phyloP scores from a whole-genome alignment of 2,113 vertebrate genomes.

The Sapajus apella region DNA sequence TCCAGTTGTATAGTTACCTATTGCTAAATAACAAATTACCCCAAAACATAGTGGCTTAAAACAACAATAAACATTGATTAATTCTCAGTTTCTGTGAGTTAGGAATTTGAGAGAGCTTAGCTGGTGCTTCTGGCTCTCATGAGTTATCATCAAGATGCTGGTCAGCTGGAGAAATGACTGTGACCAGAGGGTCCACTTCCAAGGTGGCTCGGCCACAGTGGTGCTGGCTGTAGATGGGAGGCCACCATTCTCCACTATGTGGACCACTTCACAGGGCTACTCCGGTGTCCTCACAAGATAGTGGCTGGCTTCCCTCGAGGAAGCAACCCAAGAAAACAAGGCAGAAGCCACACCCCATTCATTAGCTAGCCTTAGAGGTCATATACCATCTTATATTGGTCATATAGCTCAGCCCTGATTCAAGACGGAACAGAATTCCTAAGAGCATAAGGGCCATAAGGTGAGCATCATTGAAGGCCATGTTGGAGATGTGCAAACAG shows the following conservation, averaged over 20 bases:
- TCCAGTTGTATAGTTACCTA: background rate
- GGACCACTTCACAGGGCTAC: background rate
- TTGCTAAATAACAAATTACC: background rate
- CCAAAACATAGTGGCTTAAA: background rate
- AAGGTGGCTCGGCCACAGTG: background rate
- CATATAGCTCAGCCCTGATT: background rate
- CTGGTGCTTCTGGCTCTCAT: background rate
- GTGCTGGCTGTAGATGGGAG: background rate
- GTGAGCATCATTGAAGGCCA: background rate
- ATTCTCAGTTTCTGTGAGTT: background rate
- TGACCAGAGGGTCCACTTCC: background rate
- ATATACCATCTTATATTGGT: background rate
- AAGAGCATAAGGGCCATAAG: background rate
- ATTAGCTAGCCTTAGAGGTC: background rate
- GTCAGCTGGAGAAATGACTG: background rate
- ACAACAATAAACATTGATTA: background rate
- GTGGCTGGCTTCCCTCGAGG: background rate
- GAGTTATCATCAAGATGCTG: background rate
- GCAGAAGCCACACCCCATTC: background rate
- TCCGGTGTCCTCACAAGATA: background rate
- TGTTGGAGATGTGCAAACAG: background rate
- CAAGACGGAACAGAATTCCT: background rate
- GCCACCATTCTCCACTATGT: background rate
- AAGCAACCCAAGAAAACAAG: background rate
- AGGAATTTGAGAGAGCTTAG: background rate